Evolutionary conservation across 2,113 vertebrate genomes (phyloP).

Genomic region (Amphiprion ocellaris): DNA sequence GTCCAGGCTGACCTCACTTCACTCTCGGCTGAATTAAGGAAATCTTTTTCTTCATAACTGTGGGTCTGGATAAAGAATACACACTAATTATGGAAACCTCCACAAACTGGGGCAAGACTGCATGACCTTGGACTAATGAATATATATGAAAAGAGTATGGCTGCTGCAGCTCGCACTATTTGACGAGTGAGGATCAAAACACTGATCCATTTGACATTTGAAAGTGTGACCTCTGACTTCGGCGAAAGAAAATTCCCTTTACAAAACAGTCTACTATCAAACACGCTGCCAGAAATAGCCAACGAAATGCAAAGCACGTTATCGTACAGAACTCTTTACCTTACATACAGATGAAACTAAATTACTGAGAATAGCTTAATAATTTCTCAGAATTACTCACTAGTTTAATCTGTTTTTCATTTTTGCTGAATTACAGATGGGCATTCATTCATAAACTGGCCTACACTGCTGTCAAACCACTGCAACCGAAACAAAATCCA

Average conservation of each 20-base stretch:
- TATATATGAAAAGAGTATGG: constrained; percentile 61
- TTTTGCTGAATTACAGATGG: constrained; percentile 20
- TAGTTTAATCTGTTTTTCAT: neutral
- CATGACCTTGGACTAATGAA: constrained; percentile 73
- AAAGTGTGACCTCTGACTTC: constrained; percentile 36
- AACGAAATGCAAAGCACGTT: constrained; percentile 14
- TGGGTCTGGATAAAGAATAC: constrained; percentile 54
- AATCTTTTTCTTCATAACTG: constrained; percentile 51
- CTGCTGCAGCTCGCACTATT: constrained; percentile 26
- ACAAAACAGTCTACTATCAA: constrained; percentile 23
- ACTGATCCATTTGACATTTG: constrained; percentile 58
- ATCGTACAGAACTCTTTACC: neutral
- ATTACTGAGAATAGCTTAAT: neutral
- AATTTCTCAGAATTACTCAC: neutral
- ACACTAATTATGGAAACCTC: constrained; percentile 67
- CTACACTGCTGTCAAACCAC: constrained; percentile 51
- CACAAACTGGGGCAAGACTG: constrained; percentile 49
- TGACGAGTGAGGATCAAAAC: constrained; percentile 45
- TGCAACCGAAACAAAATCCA: constrained; percentile 75
- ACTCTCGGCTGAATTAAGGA: constrained; percentile 45
- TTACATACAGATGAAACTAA: constrained; percentile 14
- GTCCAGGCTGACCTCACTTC: constrained; percentile 57
- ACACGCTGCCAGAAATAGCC: constrained; percentile 22
- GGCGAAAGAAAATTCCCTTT: constrained; percentile 11
- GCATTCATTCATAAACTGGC: constrained; percentile 64